phyloP scores from a whole-genome alignment of 2,888 invertebrate genomes.

The Aromia moschata region DNA sequence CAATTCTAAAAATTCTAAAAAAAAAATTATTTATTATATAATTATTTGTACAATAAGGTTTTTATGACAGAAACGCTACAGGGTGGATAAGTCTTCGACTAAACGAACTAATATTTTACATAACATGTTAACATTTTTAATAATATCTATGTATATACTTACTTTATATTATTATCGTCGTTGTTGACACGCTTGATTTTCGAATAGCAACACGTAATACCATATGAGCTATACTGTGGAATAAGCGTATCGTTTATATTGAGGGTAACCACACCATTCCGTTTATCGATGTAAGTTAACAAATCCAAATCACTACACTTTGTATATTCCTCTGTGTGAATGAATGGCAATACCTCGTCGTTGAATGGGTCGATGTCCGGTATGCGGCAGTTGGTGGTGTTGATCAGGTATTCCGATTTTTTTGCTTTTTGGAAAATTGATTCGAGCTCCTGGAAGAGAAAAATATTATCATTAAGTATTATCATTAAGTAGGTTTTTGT shows the following conservation, averaged over 20 bases:
- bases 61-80: no score
- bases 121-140: no score
- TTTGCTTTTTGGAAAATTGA: neutral
- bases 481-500: no score
- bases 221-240: slow-evolving; percentile 46
- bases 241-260: slow-evolving; percentile 43
- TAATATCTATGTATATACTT: no score
- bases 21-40: no score
- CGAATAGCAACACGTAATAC: slow-evolving; percentile 52
- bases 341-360: slow-evolving; percentile 46
- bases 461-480: no score
- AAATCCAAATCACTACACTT: slow-evolving; percentile 44
- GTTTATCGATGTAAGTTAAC: slow-evolving; percentile 47
- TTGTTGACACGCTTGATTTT: slow-evolving; percentile 39
- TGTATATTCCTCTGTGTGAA: slow-evolving; percentile 42
- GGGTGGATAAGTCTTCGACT: no score
- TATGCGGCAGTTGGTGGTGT: slow-evolving; percentile 49
- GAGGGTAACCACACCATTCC: slow-evolving; percentile 37
- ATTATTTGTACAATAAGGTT: no score
- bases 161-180: slow-evolving; percentile 46
- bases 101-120: no score
- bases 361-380: slow-evolving; percentile 49
- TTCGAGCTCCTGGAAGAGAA: neutral
- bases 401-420: slow-evolving; percentile 42
- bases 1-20: no score